Conservation (phyloP, 1,140 invertebrate genomes). For the Achroia grisella region DNA sequence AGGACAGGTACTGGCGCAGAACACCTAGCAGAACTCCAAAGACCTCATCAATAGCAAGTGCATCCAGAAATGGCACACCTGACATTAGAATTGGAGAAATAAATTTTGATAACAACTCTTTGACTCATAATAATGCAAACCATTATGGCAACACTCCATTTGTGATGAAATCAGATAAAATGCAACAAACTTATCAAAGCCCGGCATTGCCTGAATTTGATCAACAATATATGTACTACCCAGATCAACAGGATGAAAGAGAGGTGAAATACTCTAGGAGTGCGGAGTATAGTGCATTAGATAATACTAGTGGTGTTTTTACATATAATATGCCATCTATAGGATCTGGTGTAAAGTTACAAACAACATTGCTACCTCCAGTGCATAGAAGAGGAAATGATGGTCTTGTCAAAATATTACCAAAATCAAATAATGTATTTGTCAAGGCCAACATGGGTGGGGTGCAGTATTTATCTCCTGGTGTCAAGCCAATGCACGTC, state of each 20-base stretch:
- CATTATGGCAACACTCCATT: constrained; percentile 35
- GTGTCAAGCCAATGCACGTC: constrained; percentile 54
- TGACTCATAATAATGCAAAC: constrained; percentile 13
- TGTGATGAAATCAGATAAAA: constrained; percentile 48
- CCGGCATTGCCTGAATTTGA: constrained; percentile 40
- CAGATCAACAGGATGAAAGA: constrained; percentile 47
- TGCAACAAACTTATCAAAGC: constrained; percentile 36
- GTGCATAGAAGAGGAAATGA: constrained; percentile 24
- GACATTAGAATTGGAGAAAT: constrained; percentile 47
- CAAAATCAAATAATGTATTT: constrained; percentile 55
- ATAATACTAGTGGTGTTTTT: constrained; percentile 39
- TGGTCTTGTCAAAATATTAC: constrained; percentile 48
- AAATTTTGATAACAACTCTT: constrained; percentile 43
- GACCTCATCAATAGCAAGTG: constrained; percentile 30
- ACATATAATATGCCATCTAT: constrained; percentile 40
- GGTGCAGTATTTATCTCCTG: constrained; percentile 53
- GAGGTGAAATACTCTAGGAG: constrained; percentile 64
- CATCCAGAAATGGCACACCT: constrained; percentile 47
- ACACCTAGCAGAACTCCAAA: constrained; percentile 34
- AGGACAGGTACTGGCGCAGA: constrained; percentile 50
- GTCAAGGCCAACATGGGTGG: constrained; percentile 52
- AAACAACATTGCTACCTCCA: constrained; percentile 27
- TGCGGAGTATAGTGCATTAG: constrained; percentile 48
- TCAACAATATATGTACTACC: constrained; percentile 42
- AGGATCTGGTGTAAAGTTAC: constrained; percentile 28